These are phyloP conservation scores for Hyposoter dolosus DNA, from an alignment of 2,888 invertebrate species.

Conservation along the genomic window DNA sequence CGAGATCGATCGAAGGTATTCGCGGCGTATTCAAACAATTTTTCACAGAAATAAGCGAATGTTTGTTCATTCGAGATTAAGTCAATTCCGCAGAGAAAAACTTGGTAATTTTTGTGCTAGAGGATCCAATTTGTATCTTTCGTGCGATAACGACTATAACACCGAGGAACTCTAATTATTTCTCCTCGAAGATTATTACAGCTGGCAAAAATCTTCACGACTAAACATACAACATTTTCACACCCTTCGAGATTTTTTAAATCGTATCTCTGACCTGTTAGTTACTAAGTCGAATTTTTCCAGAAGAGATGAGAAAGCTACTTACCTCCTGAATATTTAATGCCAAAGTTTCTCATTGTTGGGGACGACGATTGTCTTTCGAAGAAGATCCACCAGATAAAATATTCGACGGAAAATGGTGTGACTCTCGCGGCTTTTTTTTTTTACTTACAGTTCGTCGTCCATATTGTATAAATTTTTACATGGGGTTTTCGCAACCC, in stretches of 20 bases:
- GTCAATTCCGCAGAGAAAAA: constrained; percentile 3
- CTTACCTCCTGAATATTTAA: constrained; percentile 81
- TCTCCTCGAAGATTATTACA: constrained; percentile 13
- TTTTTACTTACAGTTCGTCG: not conserved
- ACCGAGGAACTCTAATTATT: constrained; percentile 13
- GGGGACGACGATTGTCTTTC: constrained; percentile 82
- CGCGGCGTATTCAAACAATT: not conserved
- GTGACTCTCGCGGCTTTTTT: constrained; percentile 5
- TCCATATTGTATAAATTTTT: not conserved
- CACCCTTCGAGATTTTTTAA: constrained; percentile 35
- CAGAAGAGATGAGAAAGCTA: constrained; percentile 35
- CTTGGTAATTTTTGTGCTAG: not conserved
- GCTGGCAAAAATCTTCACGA: constrained; percentile 37
- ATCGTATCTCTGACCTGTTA: constrained; percentile 7
- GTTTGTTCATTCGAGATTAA: not conserved
- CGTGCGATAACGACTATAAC: constrained; percentile 11
- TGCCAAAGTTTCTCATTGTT: constrained; percentile 81
- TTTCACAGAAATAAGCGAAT: not conserved
- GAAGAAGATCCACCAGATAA: constrained; percentile 77
- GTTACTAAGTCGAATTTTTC: constrained; percentile 14
- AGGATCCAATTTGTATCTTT: not conserved
- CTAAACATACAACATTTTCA: constrained; percentile 41
- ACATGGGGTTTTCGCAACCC: not conserved
- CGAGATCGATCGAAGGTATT: not conserved
- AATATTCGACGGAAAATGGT: constrained; percentile 44